phyloP scores from a whole-genome alignment of 2,113 vertebrate genomes.

The Cygnus buccinator region DNA sequence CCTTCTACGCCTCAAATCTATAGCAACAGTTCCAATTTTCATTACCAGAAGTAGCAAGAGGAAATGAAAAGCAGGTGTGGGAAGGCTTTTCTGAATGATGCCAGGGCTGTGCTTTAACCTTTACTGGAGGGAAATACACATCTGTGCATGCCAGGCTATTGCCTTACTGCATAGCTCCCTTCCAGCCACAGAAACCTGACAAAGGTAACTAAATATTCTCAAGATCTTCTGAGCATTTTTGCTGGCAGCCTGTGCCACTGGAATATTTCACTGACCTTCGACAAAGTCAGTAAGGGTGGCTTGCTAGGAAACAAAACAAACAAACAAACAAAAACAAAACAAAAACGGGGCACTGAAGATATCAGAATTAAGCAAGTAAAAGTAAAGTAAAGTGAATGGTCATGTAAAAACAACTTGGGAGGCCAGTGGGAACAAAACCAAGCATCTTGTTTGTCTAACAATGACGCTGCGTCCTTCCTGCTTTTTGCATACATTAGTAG shows the following conservation, averaged over 20 bases:
- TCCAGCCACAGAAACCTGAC: slow-evolving; percentile 51
- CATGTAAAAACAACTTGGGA: slow-evolving; percentile 24
- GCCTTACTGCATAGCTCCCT: slow-evolving; percentile 25
- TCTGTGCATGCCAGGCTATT: slow-evolving; percentile 47
- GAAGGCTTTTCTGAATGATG: slow-evolving; percentile 74
- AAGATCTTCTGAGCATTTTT: slow-evolving; percentile 44
- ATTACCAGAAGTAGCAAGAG: slow-evolving; percentile 80
- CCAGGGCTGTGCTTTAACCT: slow-evolving; percentile 72
- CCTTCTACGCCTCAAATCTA: slow-evolving; percentile 69
- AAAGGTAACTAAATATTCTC: slow-evolving; percentile 59
- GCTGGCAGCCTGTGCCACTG: slow-evolving; percentile 9
- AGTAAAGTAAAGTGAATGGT: not conserved
- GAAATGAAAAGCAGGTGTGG: slow-evolving; percentile 83
- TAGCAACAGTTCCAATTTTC: slow-evolving; percentile 72
- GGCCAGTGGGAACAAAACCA: slow-evolving; percentile 9
- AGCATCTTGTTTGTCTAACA: not conserved
- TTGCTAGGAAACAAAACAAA: not conserved
- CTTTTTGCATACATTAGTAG: not conserved
- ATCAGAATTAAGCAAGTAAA: slow-evolving; percentile 36
- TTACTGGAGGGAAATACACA: slow-evolving; percentile 47
- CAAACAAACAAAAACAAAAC: not conserved
- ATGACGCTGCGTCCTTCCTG: not conserved
- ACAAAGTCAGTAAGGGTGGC: slow-evolving; percentile 9
- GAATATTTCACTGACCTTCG: slow-evolving; percentile 54
- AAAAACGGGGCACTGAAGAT: not conserved